phyloP scores from a whole-genome alignment of 2,888 invertebrate genomes.

The Pycnomerus fuliginosus region DNA sequence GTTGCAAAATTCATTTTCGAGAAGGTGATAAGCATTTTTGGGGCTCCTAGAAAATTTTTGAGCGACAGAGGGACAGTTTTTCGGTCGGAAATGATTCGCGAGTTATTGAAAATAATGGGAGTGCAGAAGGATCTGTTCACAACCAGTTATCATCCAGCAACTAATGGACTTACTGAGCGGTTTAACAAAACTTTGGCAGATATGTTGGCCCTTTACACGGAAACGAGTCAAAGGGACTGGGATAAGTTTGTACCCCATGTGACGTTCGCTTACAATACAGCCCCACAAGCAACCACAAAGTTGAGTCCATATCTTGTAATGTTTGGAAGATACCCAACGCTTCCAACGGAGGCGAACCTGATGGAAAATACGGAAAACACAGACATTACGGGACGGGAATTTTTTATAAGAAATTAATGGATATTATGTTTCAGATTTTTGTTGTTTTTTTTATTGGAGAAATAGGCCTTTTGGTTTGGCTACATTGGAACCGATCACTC shows the following conservation, averaged over 20 bases:
- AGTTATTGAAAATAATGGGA: too few species aligned
- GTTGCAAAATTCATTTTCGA: too few species aligned
- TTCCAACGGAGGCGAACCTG: conserved; percentile 28
- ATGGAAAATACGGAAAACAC: not conserved
- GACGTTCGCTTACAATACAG: conserved; percentile 32
- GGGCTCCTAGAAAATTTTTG: not conserved
- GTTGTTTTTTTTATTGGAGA: too few species aligned
- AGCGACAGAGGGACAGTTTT: not conserved
- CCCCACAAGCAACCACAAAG: conserved; percentile 28
- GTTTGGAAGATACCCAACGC: conserved; percentile 26
- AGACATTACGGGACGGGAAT: not conserved
- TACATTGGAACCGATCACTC: too few species aligned
- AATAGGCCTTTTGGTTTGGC: too few species aligned
- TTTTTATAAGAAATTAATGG: too few species aligned
- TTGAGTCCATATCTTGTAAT: conserved; percentile 23
- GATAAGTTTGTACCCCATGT: conserved; percentile 20
- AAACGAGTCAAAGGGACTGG: conserved; percentile 22
- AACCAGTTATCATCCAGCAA: conserved; percentile 14
- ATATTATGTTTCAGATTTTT: too few species aligned
- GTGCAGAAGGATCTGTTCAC: too few species aligned
- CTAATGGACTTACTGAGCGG: conserved; percentile 29
- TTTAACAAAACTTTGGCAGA: conserved; percentile 30
- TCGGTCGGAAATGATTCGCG: conserved; percentile 1
- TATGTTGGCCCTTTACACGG: conserved; percentile 25
- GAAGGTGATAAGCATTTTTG: not conserved